Evolutionary conservation across 2,113 vertebrate species (phyloP), one percentile per base, ranked within the genome.

Genomic region (Cephalopterus ornatus): DNA sequence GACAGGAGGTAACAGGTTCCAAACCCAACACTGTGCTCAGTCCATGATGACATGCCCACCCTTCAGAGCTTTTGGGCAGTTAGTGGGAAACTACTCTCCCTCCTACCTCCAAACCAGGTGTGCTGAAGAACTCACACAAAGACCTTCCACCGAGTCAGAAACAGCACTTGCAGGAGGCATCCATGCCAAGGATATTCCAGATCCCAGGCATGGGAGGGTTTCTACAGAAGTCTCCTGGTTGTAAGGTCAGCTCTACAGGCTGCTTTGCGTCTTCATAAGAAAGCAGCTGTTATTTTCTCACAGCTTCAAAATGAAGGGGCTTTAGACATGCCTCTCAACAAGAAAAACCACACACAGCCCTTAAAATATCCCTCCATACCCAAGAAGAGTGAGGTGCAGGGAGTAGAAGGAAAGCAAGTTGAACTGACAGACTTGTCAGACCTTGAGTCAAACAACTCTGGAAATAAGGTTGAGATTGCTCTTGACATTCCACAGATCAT

Each of bases 351-450:
- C n/a, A 73, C 11, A 33, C 0, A 1, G 15, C 9, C 59, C n/a
- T 73, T 76, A 46, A 83, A 87, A 66, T 52, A 80, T 1, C 41
- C 52, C 53, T 68, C 35, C 44, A 16, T 2, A 4, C 27, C 6
- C 2, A 4, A 72, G 37, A 4, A 1, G 4, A 55, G 12, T 2
- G 0, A 61, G 10, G 33, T 5, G 8, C 42, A 62, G 32, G 35
- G 37, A 50, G 3, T 4, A 5, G 68, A 21, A 89, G 8, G 21
- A 84, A 85, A 73, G 8, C 30, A 75, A 91, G 52, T 4, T 72
- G 27, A 81, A 50, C 44, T 49, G 42, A 61, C 49, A 68, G 59
- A 75, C 28, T 26, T 65, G 27, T 32, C 73, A 93, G 70, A 63
- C 33, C 42, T 89, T 5, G 27, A 56, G 41, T 32, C 2, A 4